A percentile compares a stretch with the other conserved stretches of the same genome.
phyloP scores from a whole-genome alignment of 1,140 invertebrate genomes.

The Phymorhynchus buccinoides region DNA sequence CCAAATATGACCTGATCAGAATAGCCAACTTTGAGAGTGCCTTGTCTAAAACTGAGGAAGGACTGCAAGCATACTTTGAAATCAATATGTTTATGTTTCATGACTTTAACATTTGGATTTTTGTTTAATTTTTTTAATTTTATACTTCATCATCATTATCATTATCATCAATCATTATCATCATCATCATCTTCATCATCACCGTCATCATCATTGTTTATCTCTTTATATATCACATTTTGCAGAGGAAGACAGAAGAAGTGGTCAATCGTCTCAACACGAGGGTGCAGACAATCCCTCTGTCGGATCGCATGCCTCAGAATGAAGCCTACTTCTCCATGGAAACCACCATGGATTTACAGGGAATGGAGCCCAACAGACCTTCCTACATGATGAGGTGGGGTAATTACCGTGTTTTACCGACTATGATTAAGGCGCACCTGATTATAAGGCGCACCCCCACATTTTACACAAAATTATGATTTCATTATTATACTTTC shows the following conservation, averaged over 20 bases:
- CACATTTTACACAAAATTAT: too few species aligned
- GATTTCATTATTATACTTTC: too few species aligned
- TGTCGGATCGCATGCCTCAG: conserved; percentile 34
- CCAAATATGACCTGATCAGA: too few species aligned
- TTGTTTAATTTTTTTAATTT: too few species aligned
- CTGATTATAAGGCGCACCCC: too few species aligned
- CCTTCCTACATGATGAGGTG: conserved; percentile 37
- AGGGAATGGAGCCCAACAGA: conserved; percentile 37
- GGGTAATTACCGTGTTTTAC: too few species aligned
- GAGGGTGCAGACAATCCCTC: conserved; percentile 66
- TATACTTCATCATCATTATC: background rate
- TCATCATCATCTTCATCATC: too few species aligned
- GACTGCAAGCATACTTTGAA: conserved; percentile 57
- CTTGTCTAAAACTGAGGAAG: conserved; percentile 69
- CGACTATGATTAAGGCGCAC: too few species aligned
- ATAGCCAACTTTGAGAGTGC: conserved; percentile 69
- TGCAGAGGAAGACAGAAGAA: conserved; percentile 64
- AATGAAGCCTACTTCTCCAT: conserved; percentile 34
- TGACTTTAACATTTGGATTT: background rate
- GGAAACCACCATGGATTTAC: conserved; percentile 45
- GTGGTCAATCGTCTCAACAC: conserved; percentile 69
- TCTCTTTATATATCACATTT: too few species aligned
- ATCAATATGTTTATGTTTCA: background rate
- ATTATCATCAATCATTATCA: too few species aligned
- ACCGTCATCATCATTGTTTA: too few species aligned